A percentile compares a stretch with the other conserved stretches of the same genome.
These are phyloP conservation scores for Metacarcinus magister DNA, from an alignment of 2,888 invertebrate genomes.

Conservation along the genomic window DNA sequence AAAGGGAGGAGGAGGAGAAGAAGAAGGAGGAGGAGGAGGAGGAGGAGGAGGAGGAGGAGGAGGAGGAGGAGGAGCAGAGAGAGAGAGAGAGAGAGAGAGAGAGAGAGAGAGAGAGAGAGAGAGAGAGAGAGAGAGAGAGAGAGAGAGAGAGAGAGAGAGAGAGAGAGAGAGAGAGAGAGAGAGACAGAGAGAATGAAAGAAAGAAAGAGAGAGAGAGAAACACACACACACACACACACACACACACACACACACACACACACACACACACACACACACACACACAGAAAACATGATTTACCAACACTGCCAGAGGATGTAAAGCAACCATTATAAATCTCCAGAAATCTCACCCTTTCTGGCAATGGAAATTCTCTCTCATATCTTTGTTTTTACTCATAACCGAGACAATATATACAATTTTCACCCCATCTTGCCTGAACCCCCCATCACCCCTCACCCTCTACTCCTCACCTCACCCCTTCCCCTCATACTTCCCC, in stretches of 20 bases:
- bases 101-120: no score
- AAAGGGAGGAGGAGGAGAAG: no score
- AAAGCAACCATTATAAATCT: neutral
- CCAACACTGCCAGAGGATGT: neutral
- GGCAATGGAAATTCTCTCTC: neutral
- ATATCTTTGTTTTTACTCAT: neutral
- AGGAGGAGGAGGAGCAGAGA: no score
- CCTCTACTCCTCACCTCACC: neutral
- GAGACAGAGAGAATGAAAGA: neutral
- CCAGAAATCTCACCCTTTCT: neutral
- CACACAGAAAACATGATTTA: neutral
- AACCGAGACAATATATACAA: neutral
- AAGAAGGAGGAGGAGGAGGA: no score
- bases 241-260: no score
- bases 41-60: no score
- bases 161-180: constrained; percentile 19
- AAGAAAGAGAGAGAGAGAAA: neutral
- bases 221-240: no score
- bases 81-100: no score
- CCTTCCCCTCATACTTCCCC: neutral
- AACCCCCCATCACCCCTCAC: neutral
- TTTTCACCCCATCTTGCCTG: neutral
- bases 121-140: neutral
- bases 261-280: no score
- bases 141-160: constrained; percentile 39